Evolutionary conservation across 2,113 vertebrate species (phyloP), one percentile per base, ranked within the genome.

Genomic region (Typhlomys cinereus): DNA sequence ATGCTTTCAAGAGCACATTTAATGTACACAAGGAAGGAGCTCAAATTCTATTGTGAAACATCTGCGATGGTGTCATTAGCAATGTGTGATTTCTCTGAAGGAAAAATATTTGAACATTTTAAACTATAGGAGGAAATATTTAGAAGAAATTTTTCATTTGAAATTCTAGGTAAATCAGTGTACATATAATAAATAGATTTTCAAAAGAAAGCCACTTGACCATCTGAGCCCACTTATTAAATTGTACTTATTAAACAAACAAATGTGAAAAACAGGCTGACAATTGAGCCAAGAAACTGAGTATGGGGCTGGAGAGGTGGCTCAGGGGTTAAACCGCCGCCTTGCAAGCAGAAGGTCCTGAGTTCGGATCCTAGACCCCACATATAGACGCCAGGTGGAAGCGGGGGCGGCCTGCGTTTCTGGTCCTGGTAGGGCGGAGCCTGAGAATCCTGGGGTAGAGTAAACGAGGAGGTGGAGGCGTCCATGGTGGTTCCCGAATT

Each of bases 221-320:
- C 52, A 0, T 12, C 64, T n/a, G 78, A 57, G 69, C 21, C 23
- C 4, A 66, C 20, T 52, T 29, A 46, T 5, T n/a, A 20, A 15
- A 11, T 39, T 83, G 18, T 29, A 41, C 4, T n/a, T 61, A 57
- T 44, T 88, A 41, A 67, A 48, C 23, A 25, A 6, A 85, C 85
- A 69, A 73, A 52, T 52, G 25, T 52, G 41, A 12, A 12, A 86
- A 89, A 69, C 34, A 36, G 21, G 23, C 81, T 64, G n/a, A 76
- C 48, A 87, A 81, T 74, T 61, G 39, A 78, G 46, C 75, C 4
- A 71, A 90, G 91, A 34, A 62, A 6, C 36, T 78, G 27, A 29
- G 9, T 25, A 83, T 36, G 52, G 57, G 34, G 11, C 7, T 73
- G 67, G 29, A 34, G 0, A 34, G 23, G 1, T 62, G 8, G 29